Conservation (phyloP, 1,140 invertebrate genomes). For the Nixonia krombeini region DNA sequence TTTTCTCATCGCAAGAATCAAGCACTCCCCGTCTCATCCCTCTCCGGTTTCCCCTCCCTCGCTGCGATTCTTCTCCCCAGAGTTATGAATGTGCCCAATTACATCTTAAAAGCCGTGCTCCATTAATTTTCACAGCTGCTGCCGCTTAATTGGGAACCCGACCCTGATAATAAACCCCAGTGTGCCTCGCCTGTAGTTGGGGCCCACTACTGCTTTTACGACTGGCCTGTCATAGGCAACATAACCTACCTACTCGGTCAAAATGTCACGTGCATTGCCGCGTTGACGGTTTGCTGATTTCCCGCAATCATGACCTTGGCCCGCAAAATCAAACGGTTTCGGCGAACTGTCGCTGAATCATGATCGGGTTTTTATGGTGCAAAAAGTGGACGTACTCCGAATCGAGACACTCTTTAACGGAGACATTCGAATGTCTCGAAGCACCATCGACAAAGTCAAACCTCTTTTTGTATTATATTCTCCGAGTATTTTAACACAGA, state of each 20-base stretch:
- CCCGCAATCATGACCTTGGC: constrained; percentile 22
- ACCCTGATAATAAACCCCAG: constrained; percentile 74
- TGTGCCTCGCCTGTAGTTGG: constrained; percentile 54
- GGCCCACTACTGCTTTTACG: constrained; percentile 60
- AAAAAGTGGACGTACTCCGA: too few relatives aligned
- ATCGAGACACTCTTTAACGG: too few relatives aligned
- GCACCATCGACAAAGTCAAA: too few relatives aligned
- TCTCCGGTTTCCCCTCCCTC: constrained; percentile 47
- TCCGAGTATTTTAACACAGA: too few relatives aligned
- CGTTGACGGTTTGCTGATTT: constrained; percentile 39
- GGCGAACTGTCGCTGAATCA: too few relatives aligned
- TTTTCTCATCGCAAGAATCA: constrained; percentile 12
- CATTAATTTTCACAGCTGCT: constrained; percentile 79
- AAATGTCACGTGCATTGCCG: constrained; percentile 58
- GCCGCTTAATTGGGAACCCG: constrained; percentile 77
- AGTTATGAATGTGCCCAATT: constrained; percentile 78
- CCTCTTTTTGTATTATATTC: too few relatives aligned
- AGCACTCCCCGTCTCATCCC: constrained; percentile 19
- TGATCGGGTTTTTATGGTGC: too few relatives aligned
- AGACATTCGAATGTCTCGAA: too few relatives aligned
- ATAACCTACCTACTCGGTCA: constrained; percentile 53
- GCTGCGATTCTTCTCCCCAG: constrained; percentile 25
- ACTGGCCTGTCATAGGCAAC: constrained; percentile 48
- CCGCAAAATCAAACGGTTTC: too few relatives aligned
- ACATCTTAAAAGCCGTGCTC: constrained; percentile 78